Evolutionary conservation across 1,140 invertebrate genomes (phyloP), one percentile per base, ranked within the genome.

Genomic region (Drosophila ficusphila): DNA sequence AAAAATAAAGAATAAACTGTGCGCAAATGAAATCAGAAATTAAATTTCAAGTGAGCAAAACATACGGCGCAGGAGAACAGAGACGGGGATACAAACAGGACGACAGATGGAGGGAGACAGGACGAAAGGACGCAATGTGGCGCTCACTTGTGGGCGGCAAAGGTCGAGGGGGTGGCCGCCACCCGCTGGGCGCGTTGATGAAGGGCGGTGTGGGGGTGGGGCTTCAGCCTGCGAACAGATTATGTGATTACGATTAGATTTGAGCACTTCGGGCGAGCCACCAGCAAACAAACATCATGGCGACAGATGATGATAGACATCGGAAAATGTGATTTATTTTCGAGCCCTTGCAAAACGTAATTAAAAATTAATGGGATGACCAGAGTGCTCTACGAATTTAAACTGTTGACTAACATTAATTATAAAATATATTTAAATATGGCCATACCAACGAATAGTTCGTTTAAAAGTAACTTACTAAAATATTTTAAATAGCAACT

Each of bases 31-130:
- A 85, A 85, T 85, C 81, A 85, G 61, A 86, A 85, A 85, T 85
- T 85, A 86, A 85, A 85, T 85, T 85, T 85, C 56, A 86, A 85
- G 81, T 86, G 81, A 81, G 81, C 81, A 76, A 86, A 85, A 73
- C 81, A 85, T 86, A 85, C 81, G 81, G 81, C 62, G 81, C 61
- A 41, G 60, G 12, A n/a, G 33, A 23, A 16, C 11, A 34, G 34
- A 16, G 34, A 68, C 9, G 33, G 34, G 18, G 27, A 34, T 38
- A 31, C 25, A 18, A 41, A 39, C 53, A 21, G n/a, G 36, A 33
- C 41, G 8, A 42, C 34, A 33, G 21, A 19, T 18, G 56, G 46
- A 27, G 38, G 16, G 6, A 36, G 14, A 6, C 34, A 36, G 11
- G 5, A 12, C 38, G 16, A 44, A 29, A 62, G 27, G 53, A 31